Percentiles rank a stretch among this genome's conserved stretches.
These are phyloP conservation scores for Tanytarsus gracilentus DNA, from an alignment of 2,888 invertebrate genomes.

Conservation along the genomic window DNA sequence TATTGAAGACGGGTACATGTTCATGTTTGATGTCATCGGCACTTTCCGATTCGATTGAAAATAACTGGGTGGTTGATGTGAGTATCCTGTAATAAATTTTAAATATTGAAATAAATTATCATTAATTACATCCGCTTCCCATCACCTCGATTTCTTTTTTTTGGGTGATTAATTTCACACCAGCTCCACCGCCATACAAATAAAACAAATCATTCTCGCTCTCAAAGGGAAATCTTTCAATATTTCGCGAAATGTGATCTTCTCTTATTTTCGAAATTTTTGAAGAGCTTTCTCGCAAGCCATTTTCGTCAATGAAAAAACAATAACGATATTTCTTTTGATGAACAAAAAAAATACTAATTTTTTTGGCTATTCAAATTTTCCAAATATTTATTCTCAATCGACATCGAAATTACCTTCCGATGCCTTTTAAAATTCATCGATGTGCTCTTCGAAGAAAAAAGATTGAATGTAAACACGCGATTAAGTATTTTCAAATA, in stretches of 20 bases:
- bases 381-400: constrained; percentile 29
- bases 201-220: too few species aligned
- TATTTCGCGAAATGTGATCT: too few species aligned
- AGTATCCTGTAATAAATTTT: constrained; percentile 24
- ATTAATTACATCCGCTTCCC: constrained; percentile 24
- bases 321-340: constrained; percentile 29
- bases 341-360: constrained; percentile 4
- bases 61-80: constrained; percentile 16
- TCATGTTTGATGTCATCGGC: constrained; percentile 13
- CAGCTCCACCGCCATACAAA: too few species aligned
- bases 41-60: constrained; percentile 23
- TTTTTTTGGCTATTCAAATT: constrained; percentile 8
- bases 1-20: not conserved
- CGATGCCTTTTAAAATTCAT: constrained; percentile 2
- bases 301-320: too few species aligned
- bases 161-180: too few species aligned
- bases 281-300: too few species aligned
- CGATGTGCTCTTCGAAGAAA: not conserved
- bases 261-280: too few species aligned
- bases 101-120: not conserved
- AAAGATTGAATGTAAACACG: constrained; percentile 14
- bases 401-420: constrained; percentile 18
- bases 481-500: constrained; percentile 16
- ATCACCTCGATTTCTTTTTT: not conserved
- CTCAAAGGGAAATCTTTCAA: too few species aligned